A percentile compares a stretch with the other conserved stretches of the same genome.
phyloP scores from a whole-genome alignment of 2,113 vertebrate species.

The Sardina pilchardus region DNA sequence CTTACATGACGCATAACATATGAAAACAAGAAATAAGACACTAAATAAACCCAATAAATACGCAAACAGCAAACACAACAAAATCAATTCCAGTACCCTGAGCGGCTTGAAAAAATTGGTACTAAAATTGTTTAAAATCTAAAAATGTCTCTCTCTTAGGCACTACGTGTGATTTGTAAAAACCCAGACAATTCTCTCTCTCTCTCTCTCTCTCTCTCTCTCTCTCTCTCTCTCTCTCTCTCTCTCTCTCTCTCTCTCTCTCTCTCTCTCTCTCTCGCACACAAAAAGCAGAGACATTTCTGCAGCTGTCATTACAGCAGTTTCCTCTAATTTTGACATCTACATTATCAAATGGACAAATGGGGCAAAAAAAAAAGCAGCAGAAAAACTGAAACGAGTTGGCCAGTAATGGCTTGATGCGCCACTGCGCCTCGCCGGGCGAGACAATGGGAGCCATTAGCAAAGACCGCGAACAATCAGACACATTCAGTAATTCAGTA shows the following conservation, averaged over 20 bases:
- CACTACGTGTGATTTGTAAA: not conserved
- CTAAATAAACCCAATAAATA: not conserved
- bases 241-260: not conserved
- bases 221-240: not conserved
- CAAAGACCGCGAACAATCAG: conserved; percentile 65
- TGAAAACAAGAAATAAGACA: not conserved
- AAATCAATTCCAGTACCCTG: not conserved
- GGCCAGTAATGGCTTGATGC: conserved; percentile 62
- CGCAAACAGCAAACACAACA: not conserved
- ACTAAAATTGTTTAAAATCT: not conserved
- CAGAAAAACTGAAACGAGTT: conserved; percentile 43
- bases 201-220: not conserved
- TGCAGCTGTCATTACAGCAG: conserved; percentile 7
- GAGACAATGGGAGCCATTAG: conserved; percentile 65
- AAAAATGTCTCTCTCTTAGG: not conserved
- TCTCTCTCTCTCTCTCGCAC: not conserved
- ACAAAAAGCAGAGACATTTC: conserved; percentile 11
- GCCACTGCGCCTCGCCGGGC: conserved; percentile 61
- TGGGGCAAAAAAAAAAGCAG: conserved; percentile 33
- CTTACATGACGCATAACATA: not conserved
- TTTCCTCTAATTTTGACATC: conserved; percentile 64
- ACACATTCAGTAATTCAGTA: conserved; percentile 63
- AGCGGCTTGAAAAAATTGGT: not conserved
- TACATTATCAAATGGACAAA: conserved; percentile 42
- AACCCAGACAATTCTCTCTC: not conserved